Evolutionary conservation across 2,888 invertebrate species (phyloP), one percentile per base, ranked within the genome.

Genomic region (Ischnus inquisitorius): DNA sequence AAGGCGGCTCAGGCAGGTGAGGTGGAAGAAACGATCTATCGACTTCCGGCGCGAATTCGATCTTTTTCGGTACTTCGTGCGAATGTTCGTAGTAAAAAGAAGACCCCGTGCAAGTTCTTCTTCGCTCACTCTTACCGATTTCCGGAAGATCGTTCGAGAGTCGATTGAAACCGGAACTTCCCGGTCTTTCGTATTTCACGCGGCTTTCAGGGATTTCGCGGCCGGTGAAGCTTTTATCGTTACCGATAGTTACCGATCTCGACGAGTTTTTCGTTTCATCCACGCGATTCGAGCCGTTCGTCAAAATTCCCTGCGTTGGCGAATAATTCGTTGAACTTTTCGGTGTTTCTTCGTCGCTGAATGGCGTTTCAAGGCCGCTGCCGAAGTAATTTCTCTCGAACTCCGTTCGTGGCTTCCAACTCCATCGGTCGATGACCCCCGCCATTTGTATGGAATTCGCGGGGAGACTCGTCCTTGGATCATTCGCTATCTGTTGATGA

Each of bases 401-500:
- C 34, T 93, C 92, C 8, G 92, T 91, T n/a, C 89, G 88, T 3
- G 92, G 90, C 68, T 89, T 89, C 92, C 92, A 92, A n/a, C 85
- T 88, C 86, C 89, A 89, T 10, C 57, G 62, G 64, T 83, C 60
- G 64, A 79, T 41, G 83, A 72, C 39, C 72, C 48, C 72, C 6
- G 67, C 25, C 19, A n/a, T n/a, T n/a, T 19, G 65, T 2, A 14
- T 12, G 14, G 51, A 22, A 43, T 72, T 65, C 16, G n/a, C 51
- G 48, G 28, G 10, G 28, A 14, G 28, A 34, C 43, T 74, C 51
- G 48, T 39, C n/a, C 2, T 10, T 39, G 48, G 34, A 14, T 69
- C 39, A 57, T 74, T 65, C 57, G 71, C 43, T 65, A 78, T n/a
- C 51, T 46, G 39, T 34, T 34, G 34, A 64, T 34, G 34, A 64